These are phyloP conservation scores for Drosophila eugracilis DNA, from an alignment of 1,140 invertebrate genomes.

Conservation along the genomic window DNA sequence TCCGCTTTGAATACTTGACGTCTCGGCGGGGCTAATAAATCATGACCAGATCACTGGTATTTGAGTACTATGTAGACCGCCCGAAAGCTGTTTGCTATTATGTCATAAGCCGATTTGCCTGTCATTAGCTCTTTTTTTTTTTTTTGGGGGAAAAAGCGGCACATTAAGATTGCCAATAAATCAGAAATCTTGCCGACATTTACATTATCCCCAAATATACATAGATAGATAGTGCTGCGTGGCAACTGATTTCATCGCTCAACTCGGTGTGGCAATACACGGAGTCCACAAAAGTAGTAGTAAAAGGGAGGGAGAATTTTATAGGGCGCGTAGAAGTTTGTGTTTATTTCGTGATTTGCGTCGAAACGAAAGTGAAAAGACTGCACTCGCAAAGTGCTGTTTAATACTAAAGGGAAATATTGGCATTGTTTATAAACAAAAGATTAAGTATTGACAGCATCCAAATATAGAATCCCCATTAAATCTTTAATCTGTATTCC, in stretches of 20 bases:
- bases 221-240: slow-evolving; percentile 10
- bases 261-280: slow-evolving; percentile 48
- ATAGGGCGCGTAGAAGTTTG: slow-evolving; percentile 18
- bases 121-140: slow-evolving; percentile 59
- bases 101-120: slow-evolving; percentile 77
- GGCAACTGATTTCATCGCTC: slow-evolving; percentile 37
- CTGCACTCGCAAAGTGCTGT: slow-evolving; percentile 1
- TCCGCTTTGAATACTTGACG: slow-evolving; percentile 45
- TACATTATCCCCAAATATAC: slow-evolving; percentile 7
- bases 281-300: slow-evolving; percentile 31
- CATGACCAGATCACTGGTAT: slow-evolving; percentile 31
- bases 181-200: slow-evolving; percentile 61
- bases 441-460: neutral
- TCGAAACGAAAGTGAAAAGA: slow-evolving; percentile 25
- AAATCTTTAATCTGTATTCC: no score
- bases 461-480: no score
- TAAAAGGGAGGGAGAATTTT: slow-evolving; percentile 18
- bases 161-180: slow-evolving; percentile 72
- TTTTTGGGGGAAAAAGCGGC: slow-evolving; percentile 23
- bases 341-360: slow-evolving; percentile 26
- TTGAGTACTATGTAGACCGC: slow-evolving; percentile 27
- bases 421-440: neutral
- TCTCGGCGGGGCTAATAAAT: slow-evolving; percentile 62
- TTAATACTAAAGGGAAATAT: neutral
- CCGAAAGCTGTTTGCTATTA: slow-evolving; percentile 53